A percentile compares a stretch with the other conserved stretches of the same genome.
These are phyloP conservation scores for Atractosteus spatula DNA, from an alignment of 2,113 vertebrate species.

Conservation along the genomic window DNA sequence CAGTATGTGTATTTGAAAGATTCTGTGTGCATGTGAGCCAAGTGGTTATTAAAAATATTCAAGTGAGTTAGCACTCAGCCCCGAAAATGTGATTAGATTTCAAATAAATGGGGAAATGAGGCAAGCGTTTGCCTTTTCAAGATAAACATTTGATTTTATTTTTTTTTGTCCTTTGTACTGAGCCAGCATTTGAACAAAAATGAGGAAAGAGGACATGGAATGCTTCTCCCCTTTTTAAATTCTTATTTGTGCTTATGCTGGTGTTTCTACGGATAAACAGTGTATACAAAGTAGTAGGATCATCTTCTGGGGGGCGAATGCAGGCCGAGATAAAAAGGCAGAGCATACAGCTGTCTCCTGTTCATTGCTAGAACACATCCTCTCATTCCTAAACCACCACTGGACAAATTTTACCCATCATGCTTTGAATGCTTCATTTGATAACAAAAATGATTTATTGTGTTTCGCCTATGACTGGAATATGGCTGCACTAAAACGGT, in stretches of 20 bases:
- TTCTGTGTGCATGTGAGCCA: slow-evolving; percentile 39
- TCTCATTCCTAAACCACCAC: too few relatives aligned
- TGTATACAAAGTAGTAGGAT: slow-evolving; percentile 39
- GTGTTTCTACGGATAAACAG: slow-evolving; percentile 46
- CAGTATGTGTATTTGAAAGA: slow-evolving; percentile 23
- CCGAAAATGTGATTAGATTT: slow-evolving; percentile 45
- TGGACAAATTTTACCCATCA: too few relatives aligned
- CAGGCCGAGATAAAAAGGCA: slow-evolving; percentile 28
- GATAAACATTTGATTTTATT: slow-evolving; percentile 46
- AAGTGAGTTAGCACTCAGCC: slow-evolving; percentile 27
- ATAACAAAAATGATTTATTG: too few relatives aligned
- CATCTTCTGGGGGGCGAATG: slow-evolving; percentile 22
- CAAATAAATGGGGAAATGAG: slow-evolving; percentile 42
- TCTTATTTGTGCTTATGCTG: slow-evolving; percentile 46
- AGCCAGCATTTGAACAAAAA: slow-evolving; percentile 26
- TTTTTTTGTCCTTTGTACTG: slow-evolving; percentile 28
- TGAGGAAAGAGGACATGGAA: slow-evolving; percentile 28
- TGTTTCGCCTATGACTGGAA: too few relatives aligned
- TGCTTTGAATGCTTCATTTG: too few relatives aligned
- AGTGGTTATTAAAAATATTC: slow-evolving; percentile 44
- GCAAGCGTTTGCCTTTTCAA: slow-evolving; percentile 38
- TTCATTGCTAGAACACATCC: too few relatives aligned
- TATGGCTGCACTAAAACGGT: too few relatives aligned
- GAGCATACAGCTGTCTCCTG: background rate
- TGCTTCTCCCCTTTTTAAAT: slow-evolving; percentile 42